Base-by-base conservation (phyloP, 2,113 vertebrate genomes). In the Suricata suricatta region DNA sequence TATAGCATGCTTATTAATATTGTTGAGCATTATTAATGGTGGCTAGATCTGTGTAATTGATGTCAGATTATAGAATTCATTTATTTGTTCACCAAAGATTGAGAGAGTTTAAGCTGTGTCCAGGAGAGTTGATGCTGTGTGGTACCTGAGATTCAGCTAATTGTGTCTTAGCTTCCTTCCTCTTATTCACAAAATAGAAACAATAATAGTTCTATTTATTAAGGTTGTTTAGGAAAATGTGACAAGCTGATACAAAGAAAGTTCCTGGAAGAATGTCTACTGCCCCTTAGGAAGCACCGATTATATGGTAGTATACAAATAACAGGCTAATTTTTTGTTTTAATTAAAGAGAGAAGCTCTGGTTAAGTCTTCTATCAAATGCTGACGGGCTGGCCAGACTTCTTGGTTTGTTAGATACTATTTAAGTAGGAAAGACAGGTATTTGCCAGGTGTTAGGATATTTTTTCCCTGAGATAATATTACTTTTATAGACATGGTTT, bases 1-100 rank as follows among this genome's bases (percentile, higher is more conserved):
- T 83, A 52, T 31, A 47, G 50, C 6, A 64, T 41, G 9, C 21
- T 76, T 31, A 1, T 77, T 93, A 86, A 13, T 54, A 85, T 54
- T 66, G 2, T 35, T 82, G 29, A 44, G 0, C 5, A 38, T 76
- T 90, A 15, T 83, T 92, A 87, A 54, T 82, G 3, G 27, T 82
- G 29, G 47, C 33, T 86, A 35, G 71, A 63, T n/a, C 63, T 85
- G 1, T 64, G 9, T 50, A 84, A 69, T 23, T 64, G 5, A 38
- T 94, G 13, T 71, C 27, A 38, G 10, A 63, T 88, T 66, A 25
- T 15, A 79, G 66, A 25, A 17, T 35, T 88, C 38, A 87, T 82
- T 54, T 41, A 35, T 52, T 87, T 94, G 33, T 90, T 95, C n/a
- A 87, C 87, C n/a, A 94, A 92, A 96, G 69, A 92, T 50, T 33